Percentiles rank a stretch among this genome's conserved stretches.
Evolutionary conservation across 2,113 vertebrate genomes (phyloP).

Genomic region (Microcebus jonahi): DNA sequence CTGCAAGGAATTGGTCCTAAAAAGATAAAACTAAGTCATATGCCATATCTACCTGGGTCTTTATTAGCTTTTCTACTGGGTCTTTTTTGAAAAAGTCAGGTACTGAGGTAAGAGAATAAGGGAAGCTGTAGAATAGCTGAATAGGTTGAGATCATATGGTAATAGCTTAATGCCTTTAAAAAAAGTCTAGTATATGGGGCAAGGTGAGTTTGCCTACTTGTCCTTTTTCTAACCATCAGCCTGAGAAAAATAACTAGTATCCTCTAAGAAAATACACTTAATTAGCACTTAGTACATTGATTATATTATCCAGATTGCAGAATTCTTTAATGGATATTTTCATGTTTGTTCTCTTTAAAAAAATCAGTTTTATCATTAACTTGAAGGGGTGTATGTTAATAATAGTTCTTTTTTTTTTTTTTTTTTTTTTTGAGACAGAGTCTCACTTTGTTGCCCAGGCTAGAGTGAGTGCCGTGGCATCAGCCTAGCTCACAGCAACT

Average conservation of each 20-base stretch:
- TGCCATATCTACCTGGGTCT: neutral
- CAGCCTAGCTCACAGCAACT: too few species aligned
- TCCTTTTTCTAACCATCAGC: neutral
- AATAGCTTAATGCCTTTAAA: neutral
- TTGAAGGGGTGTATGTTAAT: neutral
- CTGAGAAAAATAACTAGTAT: neutral
- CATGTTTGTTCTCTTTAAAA: neutral
- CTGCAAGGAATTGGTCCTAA: neutral
- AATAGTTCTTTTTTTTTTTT: neutral
- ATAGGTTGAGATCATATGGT: neutral
- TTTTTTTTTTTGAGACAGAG: too few species aligned
- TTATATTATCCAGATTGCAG: neutral
- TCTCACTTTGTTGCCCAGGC: too few species aligned
- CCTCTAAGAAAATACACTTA: neutral
- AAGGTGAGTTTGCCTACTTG: neutral
- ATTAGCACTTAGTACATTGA: neutral
- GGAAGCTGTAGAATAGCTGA: neutral
- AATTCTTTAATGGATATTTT: constrained; percentile 46
- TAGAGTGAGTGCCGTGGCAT: too few species aligned
- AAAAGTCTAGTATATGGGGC: neutral
- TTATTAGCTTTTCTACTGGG: neutral
- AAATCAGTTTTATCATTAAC: constrained; percentile 41
- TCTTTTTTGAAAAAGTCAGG: neutral
- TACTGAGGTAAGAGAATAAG: neutral
- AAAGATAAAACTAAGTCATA: neutral